Percentiles rank a stretch among this genome's conserved stretches.
phyloP scores from a whole-genome alignment of 2,797 vertebrate species.

The Paedocypris micromegethes region DNA sequence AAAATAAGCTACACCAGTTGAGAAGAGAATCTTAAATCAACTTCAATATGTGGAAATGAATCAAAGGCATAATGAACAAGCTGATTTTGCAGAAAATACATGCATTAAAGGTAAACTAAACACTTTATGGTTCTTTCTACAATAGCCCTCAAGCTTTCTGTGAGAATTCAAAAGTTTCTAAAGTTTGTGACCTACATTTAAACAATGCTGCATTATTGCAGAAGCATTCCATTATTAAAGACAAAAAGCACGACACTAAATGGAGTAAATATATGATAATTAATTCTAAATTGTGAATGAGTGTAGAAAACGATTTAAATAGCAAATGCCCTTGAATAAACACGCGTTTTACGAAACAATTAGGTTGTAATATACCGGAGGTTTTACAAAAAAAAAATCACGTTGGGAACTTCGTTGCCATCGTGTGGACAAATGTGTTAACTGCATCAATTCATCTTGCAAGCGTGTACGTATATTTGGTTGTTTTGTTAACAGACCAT shows the following conservation, averaged over 20 bases:
- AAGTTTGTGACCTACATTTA: neutral
- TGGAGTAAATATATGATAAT: slow-evolving; percentile 2
- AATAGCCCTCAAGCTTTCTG: slow-evolving; percentile 11
- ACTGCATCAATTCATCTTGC: no score
- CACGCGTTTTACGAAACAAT: no score
- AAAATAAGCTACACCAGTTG: neutral
- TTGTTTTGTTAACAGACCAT: no score
- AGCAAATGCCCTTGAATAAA: neutral
- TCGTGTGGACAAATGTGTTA: slow-evolving; percentile 22
- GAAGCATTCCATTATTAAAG: slow-evolving; percentile 6
- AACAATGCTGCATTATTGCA: slow-evolving; percentile 1
- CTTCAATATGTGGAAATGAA: neutral
- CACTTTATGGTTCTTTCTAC: neutral
- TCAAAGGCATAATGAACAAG: neutral
- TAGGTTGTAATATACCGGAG: no score
- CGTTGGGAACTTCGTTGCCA: slow-evolving; percentile 24
- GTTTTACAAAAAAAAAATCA: no score
- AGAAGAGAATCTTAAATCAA: slow-evolving; percentile 6
- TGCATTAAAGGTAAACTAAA: no score
- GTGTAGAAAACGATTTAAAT: neutral
- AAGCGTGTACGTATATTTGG: no score
- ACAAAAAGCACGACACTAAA: neutral
- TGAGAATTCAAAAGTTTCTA: slow-evolving; percentile 1
- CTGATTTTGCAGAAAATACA: no score
- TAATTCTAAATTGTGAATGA: neutral